Evolutionary conservation across 2,888 invertebrate species (phyloP).

Genomic region (Sinotaia quadrata): DNA sequence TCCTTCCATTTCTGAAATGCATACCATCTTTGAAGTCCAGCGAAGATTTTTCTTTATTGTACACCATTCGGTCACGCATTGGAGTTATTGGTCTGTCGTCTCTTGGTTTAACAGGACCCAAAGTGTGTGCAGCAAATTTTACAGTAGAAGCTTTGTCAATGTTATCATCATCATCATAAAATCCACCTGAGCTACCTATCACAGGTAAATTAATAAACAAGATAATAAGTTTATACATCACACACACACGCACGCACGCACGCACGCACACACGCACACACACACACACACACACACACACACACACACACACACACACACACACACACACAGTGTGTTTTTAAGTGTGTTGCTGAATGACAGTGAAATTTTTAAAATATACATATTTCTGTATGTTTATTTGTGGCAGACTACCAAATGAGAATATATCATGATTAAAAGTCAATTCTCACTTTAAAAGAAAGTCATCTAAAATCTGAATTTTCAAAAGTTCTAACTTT

Average conservation of each 20-base stretch:
- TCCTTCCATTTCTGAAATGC: not conserved
- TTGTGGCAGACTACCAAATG: too few species aligned
- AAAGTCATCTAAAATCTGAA: too few species aligned
- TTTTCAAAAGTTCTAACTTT: too few species aligned
- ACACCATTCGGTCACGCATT: conserved; percentile 68
- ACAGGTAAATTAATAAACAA: not conserved
- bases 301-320: not conserved
- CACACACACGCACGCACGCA: not conserved
- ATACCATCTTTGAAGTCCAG: conserved; percentile 71
- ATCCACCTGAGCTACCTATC: conserved; percentile 3
- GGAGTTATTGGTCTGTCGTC: conserved; percentile 71
- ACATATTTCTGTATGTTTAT: too few species aligned
- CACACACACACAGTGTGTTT: not conserved
- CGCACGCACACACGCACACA: not conserved
- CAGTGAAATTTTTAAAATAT: too few species aligned
- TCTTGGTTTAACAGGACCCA: not conserved
- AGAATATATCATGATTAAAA: too few species aligned
- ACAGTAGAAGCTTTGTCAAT: conserved; percentile 40
- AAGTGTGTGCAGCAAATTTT: conserved; percentile 19
- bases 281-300: not conserved
- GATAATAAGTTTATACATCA: not conserved
- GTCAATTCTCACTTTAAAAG: too few species aligned
- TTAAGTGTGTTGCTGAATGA: too few species aligned
- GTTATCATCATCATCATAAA: conserved; percentile 42
- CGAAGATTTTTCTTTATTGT: conserved; percentile 63